Percentiles rank a stretch among this genome's conserved stretches.
Conservation (phyloP, 1,140 invertebrate species). For the Papilio aristodemus region DNA sequence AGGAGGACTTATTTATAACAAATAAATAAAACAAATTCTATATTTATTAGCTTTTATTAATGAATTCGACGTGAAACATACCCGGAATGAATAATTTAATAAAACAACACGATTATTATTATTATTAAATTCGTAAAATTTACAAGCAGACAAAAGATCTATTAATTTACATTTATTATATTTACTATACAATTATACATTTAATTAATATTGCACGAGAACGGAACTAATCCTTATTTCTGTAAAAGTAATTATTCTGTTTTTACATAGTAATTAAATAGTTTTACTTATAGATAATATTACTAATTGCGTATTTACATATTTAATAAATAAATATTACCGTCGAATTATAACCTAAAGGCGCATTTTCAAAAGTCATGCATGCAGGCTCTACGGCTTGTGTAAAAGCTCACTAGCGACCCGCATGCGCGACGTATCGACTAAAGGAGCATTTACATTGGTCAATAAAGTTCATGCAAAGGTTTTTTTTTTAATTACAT, state of each 20-base stretch:
- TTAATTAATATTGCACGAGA: constrained; percentile 57
- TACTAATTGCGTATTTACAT: not conserved
- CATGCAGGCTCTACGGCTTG: too few relatives aligned
- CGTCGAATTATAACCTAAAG: not conserved
- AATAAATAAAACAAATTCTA: constrained; percentile 12
- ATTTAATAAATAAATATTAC: not conserved
- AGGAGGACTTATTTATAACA: too few relatives aligned
- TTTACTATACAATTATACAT: constrained; percentile 36
- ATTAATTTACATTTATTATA: constrained; percentile 37
- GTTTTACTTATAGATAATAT: not conserved
- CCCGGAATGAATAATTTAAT: constrained; percentile 38
- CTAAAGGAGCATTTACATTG: not conserved
- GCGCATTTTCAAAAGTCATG: not conserved
- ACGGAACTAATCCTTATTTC: not conserved
- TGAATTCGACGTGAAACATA: constrained; percentile 38
- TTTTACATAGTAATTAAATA: not conserved
- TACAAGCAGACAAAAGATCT: constrained; percentile 34
- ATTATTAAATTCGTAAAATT: constrained; percentile 63
- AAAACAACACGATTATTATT: constrained; percentile 26
- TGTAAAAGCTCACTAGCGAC: too few relatives aligned
- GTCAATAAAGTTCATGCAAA: not conserved
- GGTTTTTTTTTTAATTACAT: not conserved
- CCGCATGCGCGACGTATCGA: not conserved
- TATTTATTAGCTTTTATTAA: constrained; percentile 32
- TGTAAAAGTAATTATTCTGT: not conserved